phyloP scores from a whole-genome alignment of 1,140 invertebrate species.

The Vanessa atalanta region DNA sequence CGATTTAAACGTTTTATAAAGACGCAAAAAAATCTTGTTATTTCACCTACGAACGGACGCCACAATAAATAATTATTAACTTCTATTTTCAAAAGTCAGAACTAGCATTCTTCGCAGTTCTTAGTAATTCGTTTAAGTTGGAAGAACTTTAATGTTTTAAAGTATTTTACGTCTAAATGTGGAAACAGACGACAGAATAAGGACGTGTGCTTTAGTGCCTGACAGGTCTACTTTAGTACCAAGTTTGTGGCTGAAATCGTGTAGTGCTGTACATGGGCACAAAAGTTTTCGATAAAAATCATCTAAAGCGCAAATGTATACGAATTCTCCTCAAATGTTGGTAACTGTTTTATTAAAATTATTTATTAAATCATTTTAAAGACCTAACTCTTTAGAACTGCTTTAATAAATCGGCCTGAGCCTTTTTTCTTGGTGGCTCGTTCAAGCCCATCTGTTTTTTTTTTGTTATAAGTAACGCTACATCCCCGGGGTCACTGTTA shows the following conservation, averaged over 20 bases:
- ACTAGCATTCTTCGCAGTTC: not conserved
- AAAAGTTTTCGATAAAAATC: not conserved
- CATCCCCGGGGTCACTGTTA: no score
- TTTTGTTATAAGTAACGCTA: no score
- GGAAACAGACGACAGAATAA: constrained; percentile 8
- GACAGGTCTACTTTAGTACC: constrained; percentile 1
- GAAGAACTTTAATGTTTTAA: constrained; percentile 3
- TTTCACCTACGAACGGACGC: not conserved
- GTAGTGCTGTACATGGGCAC: not conserved
- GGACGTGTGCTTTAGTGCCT: constrained; percentile 2
- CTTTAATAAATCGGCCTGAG: no score
- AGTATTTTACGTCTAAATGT: constrained; percentile 4
- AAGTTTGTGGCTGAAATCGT: not conserved
- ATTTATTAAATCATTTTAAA: no score
- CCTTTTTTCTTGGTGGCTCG: no score
- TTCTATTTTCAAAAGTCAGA: constrained; percentile 1
- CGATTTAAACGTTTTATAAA: no score
- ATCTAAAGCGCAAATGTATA: not conserved
- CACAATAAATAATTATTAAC: not conserved
- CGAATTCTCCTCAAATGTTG: no score
- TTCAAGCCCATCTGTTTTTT: no score
- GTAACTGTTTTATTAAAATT: no score
- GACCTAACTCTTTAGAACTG: no score
- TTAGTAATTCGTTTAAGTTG: constrained; percentile 3
- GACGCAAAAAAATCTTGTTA: not conserved